A percentile compares a stretch with the other conserved stretches of the same genome.
Conservation (phyloP, 2,888 invertebrate species). For the Drosophila fulvimacula region DNA sequence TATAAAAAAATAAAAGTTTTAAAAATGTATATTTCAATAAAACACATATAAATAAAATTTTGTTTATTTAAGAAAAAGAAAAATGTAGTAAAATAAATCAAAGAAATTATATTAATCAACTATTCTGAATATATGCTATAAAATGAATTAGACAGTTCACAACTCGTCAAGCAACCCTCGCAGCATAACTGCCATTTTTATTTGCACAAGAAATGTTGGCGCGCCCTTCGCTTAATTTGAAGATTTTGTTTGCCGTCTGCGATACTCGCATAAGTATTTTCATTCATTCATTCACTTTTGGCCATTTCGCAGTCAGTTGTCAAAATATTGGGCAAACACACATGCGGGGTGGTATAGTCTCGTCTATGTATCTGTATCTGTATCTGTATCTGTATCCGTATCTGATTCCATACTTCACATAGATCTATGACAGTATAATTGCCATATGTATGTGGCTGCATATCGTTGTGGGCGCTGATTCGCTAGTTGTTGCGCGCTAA, state of each 20-base stretch:
- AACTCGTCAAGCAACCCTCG: background rate
- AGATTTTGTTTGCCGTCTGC: conserved; percentile 27
- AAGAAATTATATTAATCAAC: background rate
- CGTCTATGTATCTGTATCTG: conserved; percentile 9
- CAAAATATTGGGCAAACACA: conserved; percentile 64
- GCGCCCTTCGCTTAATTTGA: conserved; percentile 60
- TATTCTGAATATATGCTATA: background rate
- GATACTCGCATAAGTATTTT: conserved; percentile 48
- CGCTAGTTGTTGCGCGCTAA: conserved; percentile 34
- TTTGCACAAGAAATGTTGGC: conserved; percentile 44
- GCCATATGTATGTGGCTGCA: conserved; percentile 1
- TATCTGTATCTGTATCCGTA: background rate
- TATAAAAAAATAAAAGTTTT: no score
- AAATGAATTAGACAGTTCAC: background rate
- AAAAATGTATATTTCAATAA: no score
- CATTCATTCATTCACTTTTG: conserved; percentile 59
- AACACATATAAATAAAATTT: no score
- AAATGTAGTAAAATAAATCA: no score
- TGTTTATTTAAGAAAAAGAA: no score
- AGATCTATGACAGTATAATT: background rate
- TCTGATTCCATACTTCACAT: conserved; percentile 4
- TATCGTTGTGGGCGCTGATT: conserved; percentile 22
- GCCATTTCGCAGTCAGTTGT: conserved; percentile 65
- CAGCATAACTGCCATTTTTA: conserved; percentile 26
- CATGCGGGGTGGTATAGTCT: conserved; percentile 27